Evolutionary conservation across 1,140 invertebrate species (phyloP).

Genomic region (Brachionus angularis): DNA sequence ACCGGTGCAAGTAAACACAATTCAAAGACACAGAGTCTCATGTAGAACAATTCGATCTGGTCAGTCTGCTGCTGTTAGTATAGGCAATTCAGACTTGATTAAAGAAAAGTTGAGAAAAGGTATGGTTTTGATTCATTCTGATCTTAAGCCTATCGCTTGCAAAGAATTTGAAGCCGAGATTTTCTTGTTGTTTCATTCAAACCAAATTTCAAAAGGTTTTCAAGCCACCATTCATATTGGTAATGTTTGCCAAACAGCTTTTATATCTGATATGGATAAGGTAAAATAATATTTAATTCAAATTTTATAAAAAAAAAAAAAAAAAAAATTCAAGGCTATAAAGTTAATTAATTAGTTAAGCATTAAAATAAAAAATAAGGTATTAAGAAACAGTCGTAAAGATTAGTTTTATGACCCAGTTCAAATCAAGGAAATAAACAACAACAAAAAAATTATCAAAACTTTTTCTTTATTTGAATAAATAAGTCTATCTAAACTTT

Average conservation of each 20-base stretch:
- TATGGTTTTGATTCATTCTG: conserved; percentile 58
- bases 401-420: no score
- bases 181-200: conserved; percentile 75
- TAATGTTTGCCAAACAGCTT: conserved; percentile 85
- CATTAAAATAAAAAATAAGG: no score
- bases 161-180: conserved; percentile 68
- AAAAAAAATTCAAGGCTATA: no score
- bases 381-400: no score
- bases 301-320: not conserved
- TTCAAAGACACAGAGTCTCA: conserved; percentile 83
- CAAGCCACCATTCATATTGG: conserved; percentile 90
- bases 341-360: not conserved
- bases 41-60: conserved; percentile 79
- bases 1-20: conserved; percentile 71
- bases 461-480: no score
- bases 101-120: conserved; percentile 60
- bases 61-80: conserved; percentile 81
- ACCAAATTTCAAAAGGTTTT: conserved; percentile 77
- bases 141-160: conserved; percentile 47
- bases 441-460: no score
- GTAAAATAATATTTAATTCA: conserved; percentile 46
- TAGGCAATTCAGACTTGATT: conserved; percentile 61
- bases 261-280: conserved; percentile 61
- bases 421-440: no score
- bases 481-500: no score